phyloP scores from a whole-genome alignment of 1,140 invertebrate genomes.

The Dolichoris vasculosae region DNA sequence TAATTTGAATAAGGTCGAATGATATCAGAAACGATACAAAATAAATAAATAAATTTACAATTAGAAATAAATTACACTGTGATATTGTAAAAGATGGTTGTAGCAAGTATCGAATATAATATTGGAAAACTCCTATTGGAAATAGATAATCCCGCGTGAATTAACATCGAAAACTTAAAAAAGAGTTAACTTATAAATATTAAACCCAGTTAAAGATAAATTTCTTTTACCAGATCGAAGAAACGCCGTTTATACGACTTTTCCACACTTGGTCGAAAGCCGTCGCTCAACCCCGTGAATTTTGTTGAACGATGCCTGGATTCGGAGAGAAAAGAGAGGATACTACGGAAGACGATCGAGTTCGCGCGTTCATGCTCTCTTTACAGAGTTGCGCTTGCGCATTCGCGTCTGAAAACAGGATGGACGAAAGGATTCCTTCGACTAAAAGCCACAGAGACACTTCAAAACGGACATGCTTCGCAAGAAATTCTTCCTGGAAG shows the following conservation, averaged over 20 bases:
- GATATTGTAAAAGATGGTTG: too few species aligned
- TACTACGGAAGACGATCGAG: conserved; percentile 17
- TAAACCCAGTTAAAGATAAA: background rate
- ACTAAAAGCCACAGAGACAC: conserved; percentile 54
- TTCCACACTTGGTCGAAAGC: conserved; percentile 54
- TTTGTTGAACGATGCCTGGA: background rate
- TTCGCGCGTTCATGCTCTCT: background rate
- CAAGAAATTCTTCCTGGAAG: conserved; percentile 66
- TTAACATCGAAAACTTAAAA: too few species aligned
- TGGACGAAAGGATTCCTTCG: conserved; percentile 55
- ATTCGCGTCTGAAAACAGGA: conserved; percentile 29
- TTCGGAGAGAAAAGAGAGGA: background rate
- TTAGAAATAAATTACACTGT: too few species aligned
- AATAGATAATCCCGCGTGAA: too few species aligned
- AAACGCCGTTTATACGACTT: conserved; percentile 18
- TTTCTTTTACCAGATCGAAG: background rate
- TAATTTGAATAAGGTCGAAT: too few species aligned
- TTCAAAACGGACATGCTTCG: conserved; percentile 61
- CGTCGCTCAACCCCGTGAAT: background rate
- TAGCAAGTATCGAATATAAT: too few species aligned
- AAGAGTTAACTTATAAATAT: too few species aligned
- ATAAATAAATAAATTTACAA: too few species aligned
- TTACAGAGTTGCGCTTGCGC: conserved; percentile 12
- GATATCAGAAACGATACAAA: too few species aligned
- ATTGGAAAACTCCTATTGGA: too few species aligned